phyloP scores from a whole-genome alignment of 1,140 invertebrate species.

The Listronotus bonariensis region DNA sequence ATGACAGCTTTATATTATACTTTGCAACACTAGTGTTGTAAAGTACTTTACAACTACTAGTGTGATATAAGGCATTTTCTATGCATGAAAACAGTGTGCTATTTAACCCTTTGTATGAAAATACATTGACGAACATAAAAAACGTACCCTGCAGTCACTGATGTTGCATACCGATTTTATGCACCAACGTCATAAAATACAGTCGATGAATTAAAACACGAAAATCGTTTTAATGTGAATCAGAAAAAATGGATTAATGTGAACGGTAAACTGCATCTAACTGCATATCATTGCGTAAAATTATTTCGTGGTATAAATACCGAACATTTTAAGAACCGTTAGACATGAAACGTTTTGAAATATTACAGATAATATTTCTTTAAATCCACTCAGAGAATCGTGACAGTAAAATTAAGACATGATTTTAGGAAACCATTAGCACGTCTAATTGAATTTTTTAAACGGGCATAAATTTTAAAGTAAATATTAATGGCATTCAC shows the following conservation, averaged over 20 bases:
- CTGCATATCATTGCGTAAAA: background rate
- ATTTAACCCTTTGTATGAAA: too few species aligned
- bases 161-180: too few species aligned
- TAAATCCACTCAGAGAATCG: background rate
- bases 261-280: background rate
- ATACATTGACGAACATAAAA: too few species aligned
- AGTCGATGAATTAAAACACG: background rate
- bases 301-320: constrained; percentile 11
- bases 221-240: constrained; percentile 1
- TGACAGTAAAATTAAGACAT: constrained; percentile 3
- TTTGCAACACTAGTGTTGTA: too few species aligned
- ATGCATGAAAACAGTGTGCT: too few species aligned
- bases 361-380: constrained; percentile 13
- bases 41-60: too few species aligned
- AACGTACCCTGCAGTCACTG: too few species aligned
- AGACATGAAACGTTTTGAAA: constrained; percentile 4
- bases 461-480: too few species aligned
- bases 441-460: background rate
- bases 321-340: constrained; percentile 5
- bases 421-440: constrained; percentile 4
- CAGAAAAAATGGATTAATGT: background rate
- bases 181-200: background rate
- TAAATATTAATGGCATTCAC: too few species aligned
- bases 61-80: too few species aligned
- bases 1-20: too few species aligned